Evolutionary conservation across 2,888 invertebrate genomes (phyloP).

Genomic region (Gryllus longicercus): DNA sequence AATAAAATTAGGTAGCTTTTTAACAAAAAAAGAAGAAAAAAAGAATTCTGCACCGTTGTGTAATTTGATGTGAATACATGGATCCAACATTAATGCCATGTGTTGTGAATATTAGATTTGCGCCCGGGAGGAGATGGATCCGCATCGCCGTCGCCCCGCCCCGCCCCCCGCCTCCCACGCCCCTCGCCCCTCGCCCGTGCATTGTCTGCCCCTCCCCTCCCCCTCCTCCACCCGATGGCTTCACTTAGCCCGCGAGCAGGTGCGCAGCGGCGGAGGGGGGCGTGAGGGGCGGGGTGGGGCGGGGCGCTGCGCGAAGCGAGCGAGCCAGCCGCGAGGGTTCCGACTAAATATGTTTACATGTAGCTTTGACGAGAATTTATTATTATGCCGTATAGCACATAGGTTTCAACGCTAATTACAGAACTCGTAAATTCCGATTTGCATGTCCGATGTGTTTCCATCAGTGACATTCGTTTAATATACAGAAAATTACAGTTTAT

Average conservation of each 20-base stretch:
- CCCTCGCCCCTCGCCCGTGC: background rate
- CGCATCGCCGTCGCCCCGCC: background rate
- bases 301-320: slow-evolving; percentile 19
- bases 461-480: slow-evolving; percentile 31
- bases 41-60: slow-evolving; percentile 7
- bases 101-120: slow-evolving; percentile 24
- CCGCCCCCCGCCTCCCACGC: background rate
- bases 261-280: background rate
- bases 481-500: slow-evolving; percentile 33
- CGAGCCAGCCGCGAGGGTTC: slow-evolving; percentile 2
- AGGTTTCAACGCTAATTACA: slow-evolving; percentile 36
- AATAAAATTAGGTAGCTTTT: slow-evolving; percentile 6
- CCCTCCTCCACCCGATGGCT: background rate
- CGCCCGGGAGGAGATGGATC: background rate
- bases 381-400: slow-evolving; percentile 33
- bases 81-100: slow-evolving; percentile 27
- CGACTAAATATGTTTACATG: slow-evolving; percentile 35
- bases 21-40: background rate
- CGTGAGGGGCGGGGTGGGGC: background rate
- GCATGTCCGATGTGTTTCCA: slow-evolving; percentile 32
- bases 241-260: background rate
- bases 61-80: slow-evolving; percentile 32
- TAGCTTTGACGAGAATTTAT: slow-evolving; percentile 36
- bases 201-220: background rate
- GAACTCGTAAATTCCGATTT: slow-evolving; percentile 37